phyloP scores from a whole-genome alignment of 2,888 invertebrate genomes.

The Amblyteles armatorius region DNA sequence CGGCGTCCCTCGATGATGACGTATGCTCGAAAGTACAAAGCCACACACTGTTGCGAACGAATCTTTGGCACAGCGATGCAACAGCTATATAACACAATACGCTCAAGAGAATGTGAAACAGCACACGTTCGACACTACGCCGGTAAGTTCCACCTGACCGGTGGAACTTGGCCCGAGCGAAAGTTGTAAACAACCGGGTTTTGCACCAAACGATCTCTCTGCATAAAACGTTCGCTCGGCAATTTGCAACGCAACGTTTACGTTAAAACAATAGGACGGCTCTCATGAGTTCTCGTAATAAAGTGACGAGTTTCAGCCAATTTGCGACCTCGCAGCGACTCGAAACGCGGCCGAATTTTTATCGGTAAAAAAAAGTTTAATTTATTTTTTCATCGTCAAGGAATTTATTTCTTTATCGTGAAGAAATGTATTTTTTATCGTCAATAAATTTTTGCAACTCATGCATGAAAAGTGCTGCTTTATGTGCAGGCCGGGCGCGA shows the following conservation, averaged over 20 bases:
- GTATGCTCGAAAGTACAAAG: neutral
- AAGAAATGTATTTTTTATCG: too few relatives aligned
- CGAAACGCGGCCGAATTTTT: neutral
- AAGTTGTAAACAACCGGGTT: constrained; percentile 50
- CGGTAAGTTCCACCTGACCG: constrained; percentile 43
- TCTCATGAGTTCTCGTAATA: neutral
- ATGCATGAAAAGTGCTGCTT: too few relatives aligned
- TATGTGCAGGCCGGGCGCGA: too few relatives aligned
- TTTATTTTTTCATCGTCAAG: too few relatives aligned
- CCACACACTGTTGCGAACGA: neutral
- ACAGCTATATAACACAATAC: neutral
- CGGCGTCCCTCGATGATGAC: constrained; percentile 14
- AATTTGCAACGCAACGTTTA: constrained; percentile 14
- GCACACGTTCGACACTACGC: constrained; percentile 14
- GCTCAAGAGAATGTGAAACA: neutral
- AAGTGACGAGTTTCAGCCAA: neutral
- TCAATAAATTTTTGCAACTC: too few relatives aligned
- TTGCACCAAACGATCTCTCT: constrained; percentile 31
- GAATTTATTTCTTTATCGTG: too few relatives aligned
- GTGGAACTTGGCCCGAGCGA: constrained; percentile 28
- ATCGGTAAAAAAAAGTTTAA: neutral
- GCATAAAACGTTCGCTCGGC: neutral
- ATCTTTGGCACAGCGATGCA: neutral
- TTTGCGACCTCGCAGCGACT: neutral
- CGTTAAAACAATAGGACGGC: neutral